Percentiles rank a stretch among this genome's conserved stretches.
phyloP scores from a whole-genome alignment of 2,888 invertebrate species.

The Lasioglossum figueresi region DNA sequence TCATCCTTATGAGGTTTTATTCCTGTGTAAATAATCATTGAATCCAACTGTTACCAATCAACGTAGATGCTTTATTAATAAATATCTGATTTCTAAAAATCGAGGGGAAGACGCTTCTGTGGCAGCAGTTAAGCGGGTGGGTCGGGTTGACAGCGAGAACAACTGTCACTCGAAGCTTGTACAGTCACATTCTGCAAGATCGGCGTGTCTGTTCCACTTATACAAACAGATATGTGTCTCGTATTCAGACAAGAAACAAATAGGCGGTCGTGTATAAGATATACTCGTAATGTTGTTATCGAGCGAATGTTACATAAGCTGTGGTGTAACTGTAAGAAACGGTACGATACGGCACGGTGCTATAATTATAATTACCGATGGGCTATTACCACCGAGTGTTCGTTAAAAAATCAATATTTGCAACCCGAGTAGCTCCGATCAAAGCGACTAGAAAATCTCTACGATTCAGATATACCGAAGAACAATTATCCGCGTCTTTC shows the following conservation, averaged over 20 bases:
- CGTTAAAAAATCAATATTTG: not conserved
- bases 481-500: not conserved
- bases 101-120: conserved; percentile 53
- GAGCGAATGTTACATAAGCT: conserved; percentile 59
- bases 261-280: conserved; percentile 49
- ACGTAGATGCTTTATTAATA: not conserved
- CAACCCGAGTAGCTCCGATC: not conserved
- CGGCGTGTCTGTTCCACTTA: conserved; percentile 65
- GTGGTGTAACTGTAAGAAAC: conserved; percentile 45
- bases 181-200: conserved; percentile 81
- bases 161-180: conserved; percentile 78
- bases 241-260: conserved; percentile 53
- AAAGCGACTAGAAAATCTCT: not conserved
- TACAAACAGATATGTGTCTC: conserved; percentile 54
- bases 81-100: not conserved
- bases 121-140: conserved; percentile 73
- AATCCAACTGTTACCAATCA: not conserved
- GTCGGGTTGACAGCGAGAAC: conserved; percentile 76
- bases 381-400: not conserved
- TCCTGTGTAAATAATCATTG: no score
- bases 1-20: not conserved
- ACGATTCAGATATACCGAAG: not conserved
- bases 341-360: not conserved
- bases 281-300: conserved; percentile 45
- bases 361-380: conserved; percentile 12